A percentile compares a stretch with the other conserved stretches of the same genome.
Conservation (phyloP, 2,888 invertebrate genomes). For the Deroplatys truncata region DNA sequence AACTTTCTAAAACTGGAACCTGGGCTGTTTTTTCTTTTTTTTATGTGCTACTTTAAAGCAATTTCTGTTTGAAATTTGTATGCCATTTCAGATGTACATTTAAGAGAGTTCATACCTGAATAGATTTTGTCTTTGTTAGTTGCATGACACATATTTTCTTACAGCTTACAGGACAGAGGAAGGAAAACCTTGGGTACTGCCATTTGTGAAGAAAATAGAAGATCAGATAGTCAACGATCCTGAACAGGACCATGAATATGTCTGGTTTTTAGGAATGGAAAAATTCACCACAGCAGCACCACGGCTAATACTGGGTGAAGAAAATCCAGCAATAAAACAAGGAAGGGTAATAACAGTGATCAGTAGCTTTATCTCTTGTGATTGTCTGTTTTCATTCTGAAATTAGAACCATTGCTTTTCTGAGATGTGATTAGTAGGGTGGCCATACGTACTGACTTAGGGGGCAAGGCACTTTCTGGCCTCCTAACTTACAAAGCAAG, state of each 20-base stretch:
- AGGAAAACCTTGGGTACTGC: constrained; percentile 95
- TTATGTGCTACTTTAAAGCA: no score
- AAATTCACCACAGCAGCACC: constrained; percentile 72
- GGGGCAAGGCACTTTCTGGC: no score
- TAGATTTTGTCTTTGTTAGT: background rate
- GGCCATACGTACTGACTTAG: no score
- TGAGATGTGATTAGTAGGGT: no score
- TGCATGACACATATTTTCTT: constrained; percentile 29
- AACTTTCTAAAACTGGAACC: no score
- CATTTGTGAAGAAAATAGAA: constrained; percentile 89
- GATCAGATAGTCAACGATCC: constrained; percentile 73
- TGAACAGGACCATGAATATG: constrained; percentile 88
- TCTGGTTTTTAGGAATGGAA: constrained; percentile 85
- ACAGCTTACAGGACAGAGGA: constrained; percentile 88
- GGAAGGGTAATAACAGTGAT: background rate
- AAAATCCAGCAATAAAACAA: constrained; percentile 54
- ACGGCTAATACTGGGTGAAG: constrained; percentile 77
- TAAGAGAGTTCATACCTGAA: background rate
- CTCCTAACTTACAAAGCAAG: no score
- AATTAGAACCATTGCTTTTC: no score
- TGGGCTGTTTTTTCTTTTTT: no score
- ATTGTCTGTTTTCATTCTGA: no score
- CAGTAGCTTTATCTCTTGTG: no score
- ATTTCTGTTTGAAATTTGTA: no score
- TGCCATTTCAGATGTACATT: background rate